phyloP scores from a whole-genome alignment of 2,113 vertebrate species.

The Brachyhypopomus gauderio region DNA sequence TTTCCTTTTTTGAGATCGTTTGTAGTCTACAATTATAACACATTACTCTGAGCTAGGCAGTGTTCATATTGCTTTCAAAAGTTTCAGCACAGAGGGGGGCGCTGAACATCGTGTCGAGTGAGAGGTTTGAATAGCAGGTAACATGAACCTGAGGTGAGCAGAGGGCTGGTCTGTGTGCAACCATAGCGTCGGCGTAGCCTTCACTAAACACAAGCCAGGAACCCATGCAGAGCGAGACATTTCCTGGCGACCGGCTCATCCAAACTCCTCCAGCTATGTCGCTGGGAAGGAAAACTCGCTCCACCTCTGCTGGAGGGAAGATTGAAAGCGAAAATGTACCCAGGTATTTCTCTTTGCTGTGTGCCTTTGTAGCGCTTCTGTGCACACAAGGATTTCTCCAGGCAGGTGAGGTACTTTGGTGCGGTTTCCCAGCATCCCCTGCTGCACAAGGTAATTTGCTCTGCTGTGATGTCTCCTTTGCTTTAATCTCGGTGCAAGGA shows the following conservation, averaged over 20 bases:
- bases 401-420: background rate
- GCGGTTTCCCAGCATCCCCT: background rate
- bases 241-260: background rate
- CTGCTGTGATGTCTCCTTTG: background rate
- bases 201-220: slow-evolving; percentile 24
- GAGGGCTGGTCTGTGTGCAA: slow-evolving; percentile 25
- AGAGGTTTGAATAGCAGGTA: slow-evolving; percentile 63
- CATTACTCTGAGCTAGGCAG: background rate
- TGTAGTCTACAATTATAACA: background rate
- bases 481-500: slow-evolving; percentile 15
- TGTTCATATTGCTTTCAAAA: background rate
- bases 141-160: slow-evolving; percentile 54
- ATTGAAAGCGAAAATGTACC: slow-evolving; percentile 67
- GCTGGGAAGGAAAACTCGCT: slow-evolving; percentile 61
- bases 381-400: background rate
- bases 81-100: slow-evolving; percentile 8
- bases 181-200: slow-evolving; percentile 33
- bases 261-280: slow-evolving; percentile 54
- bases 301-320: slow-evolving; percentile 74
- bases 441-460: slow-evolving; percentile 6
- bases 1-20: too few species aligned
- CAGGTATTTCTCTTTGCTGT: slow-evolving; percentile 70
- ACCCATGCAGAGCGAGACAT: background rate
- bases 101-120: slow-evolving; percentile 23
- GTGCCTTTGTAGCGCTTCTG: background rate